Evolutionary conservation across 2,888 invertebrate genomes (phyloP).

Genomic region (Rotaria magnacalcarata): DNA sequence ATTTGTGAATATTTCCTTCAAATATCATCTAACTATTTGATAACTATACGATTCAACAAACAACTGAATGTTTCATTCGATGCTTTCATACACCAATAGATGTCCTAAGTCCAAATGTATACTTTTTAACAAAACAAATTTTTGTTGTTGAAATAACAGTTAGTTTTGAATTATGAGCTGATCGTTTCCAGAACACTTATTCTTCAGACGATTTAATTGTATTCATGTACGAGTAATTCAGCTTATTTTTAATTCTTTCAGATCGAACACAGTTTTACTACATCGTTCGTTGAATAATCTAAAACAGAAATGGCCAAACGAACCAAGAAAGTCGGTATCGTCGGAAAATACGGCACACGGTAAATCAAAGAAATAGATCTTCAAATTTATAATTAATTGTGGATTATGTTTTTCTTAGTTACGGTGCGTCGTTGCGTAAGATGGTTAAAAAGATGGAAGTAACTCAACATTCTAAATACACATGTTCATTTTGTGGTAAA

Average conservation of each 20-base stretch:
- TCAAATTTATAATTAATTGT: background rate
- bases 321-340: constrained; percentile 99
- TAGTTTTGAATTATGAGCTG: no score
- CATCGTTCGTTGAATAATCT: background rate
- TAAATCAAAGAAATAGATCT: background rate
- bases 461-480: constrained; percentile 97
- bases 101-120: no score
- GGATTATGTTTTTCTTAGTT: constrained; percentile 62
- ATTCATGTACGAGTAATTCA: no score
- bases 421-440: constrained; percentile 97
- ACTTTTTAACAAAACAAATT: no score
- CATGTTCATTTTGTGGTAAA: constrained; percentile 99
- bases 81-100: no score
- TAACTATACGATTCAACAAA: no score
- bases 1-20: background rate
- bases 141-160: no score
- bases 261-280: background rate
- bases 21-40: no score
- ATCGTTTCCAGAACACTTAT: no score
- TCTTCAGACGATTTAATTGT: no score
- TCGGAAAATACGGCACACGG: constrained; percentile 90
- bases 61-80: no score
- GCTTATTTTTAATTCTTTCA: background rate
- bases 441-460: constrained; percentile 99
- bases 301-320: constrained; percentile 41